phyloP scores from a whole-genome alignment of 1,140 invertebrate genomes.

The Steinernema feltiae region DNA sequence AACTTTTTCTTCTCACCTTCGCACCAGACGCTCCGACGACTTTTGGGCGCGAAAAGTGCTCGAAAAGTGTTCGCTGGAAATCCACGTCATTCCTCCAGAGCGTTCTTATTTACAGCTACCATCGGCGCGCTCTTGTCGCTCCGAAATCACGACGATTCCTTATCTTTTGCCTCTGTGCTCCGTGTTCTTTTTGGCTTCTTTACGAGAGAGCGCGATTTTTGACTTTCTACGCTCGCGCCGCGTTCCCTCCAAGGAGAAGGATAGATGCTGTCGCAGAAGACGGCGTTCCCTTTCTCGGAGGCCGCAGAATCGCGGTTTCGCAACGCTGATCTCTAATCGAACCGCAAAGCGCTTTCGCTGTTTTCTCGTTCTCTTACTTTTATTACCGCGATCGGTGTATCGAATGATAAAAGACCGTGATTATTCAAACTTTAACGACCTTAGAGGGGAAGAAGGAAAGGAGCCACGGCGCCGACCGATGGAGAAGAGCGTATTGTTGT shows the following conservation, averaged over 20 bases:
- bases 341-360: background rate
- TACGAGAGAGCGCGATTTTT: background rate
- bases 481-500: background rate
- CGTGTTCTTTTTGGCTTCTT: no score
- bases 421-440: slow-evolving; percentile 13
- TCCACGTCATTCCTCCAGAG: background rate
- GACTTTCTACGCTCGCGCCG: background rate
- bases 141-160: background rate
- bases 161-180: no score
- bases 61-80: background rate
- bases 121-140: background rate
- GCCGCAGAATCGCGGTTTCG: background rate
- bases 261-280: no score
- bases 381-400: background rate
- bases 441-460: background rate
- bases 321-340: background rate
- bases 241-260: background rate
- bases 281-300: background rate
- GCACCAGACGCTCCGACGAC: background rate
- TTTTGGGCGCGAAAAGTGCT: background rate
- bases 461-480: background rate
- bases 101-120: background rate
- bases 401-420: background rate
- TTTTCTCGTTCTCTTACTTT: background rate
- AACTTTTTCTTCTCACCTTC: background rate